Conservation (phyloP, 2,888 invertebrate species). For the Lochmaea capreae region DNA sequence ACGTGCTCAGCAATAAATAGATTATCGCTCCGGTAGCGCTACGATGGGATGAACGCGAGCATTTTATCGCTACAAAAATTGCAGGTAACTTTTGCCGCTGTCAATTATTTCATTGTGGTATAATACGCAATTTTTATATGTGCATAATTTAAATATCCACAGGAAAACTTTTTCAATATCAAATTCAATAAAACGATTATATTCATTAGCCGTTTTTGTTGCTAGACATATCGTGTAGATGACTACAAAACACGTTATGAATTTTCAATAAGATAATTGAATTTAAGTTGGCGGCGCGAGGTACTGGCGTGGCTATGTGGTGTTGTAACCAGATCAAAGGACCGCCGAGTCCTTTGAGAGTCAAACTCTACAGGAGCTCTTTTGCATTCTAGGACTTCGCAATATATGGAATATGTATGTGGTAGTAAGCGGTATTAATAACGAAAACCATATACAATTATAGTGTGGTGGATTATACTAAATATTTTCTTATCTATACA, state of each 20-base stretch:
- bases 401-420: constrained; percentile 40
- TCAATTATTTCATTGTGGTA: too few relatives aligned
- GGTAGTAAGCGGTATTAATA: constrained; percentile 41
- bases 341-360: constrained; percentile 42
- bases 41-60: too few relatives aligned
- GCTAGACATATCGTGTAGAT: background rate
- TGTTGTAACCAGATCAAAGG: constrained; percentile 52
- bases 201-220: background rate
- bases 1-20: too few relatives aligned
- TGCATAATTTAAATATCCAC: too few relatives aligned
- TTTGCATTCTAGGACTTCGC: constrained; percentile 45
- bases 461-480: constrained; percentile 19
- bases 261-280: constrained; percentile 50
- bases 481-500: too few relatives aligned
- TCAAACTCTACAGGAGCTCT: constrained; percentile 40
- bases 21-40: too few relatives aligned
- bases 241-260: constrained; percentile 36
- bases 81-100: too few relatives aligned
- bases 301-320: constrained; percentile 39
- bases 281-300: constrained; percentile 50
- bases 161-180: too few relatives aligned
- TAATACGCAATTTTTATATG: too few relatives aligned
- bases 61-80: too few relatives aligned
- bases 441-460: constrained; percentile 43
- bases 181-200: too few relatives aligned